Percentiles rank a stretch among this genome's conserved stretches.
Conservation (phyloP, 2,113 vertebrate species). For the Mixornis gularis region DNA sequence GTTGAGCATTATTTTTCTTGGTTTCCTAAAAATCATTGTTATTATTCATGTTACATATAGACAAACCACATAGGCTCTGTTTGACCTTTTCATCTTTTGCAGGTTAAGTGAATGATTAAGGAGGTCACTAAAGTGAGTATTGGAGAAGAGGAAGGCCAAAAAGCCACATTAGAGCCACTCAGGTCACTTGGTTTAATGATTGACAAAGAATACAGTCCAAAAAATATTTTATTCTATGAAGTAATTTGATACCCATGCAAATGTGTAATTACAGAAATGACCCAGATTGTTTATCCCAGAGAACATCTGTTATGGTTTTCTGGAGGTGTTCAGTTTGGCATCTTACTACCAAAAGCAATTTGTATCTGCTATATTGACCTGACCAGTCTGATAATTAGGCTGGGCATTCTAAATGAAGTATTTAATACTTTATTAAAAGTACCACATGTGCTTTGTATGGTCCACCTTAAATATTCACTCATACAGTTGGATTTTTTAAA, state of each 20-base stretch:
- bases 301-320: constrained; percentile 25
- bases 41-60: not conserved
- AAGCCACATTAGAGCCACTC: not conserved
- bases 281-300: constrained; percentile 16
- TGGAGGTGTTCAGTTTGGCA: not conserved
- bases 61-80: not conserved
- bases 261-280: not conserved
- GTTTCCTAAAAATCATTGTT: not conserved
- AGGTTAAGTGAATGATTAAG: constrained; percentile 13
- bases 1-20: not conserved
- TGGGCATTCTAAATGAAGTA: not conserved
- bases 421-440: not conserved
- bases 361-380: not conserved
- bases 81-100: constrained; percentile 1
- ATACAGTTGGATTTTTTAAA: not conserved
- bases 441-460: not conserved
- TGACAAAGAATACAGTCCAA: not conserved
- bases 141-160: not conserved
- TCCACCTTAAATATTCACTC: not conserved
- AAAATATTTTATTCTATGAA: not conserved
- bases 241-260: not conserved
- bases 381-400: not conserved
- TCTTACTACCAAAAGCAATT: not conserved
- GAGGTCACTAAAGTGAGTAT: not conserved
- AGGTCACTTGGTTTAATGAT: not conserved